Evolutionary conservation across 1,140 invertebrate species (phyloP).

Genomic region (Elymnias hypermnestra): DNA sequence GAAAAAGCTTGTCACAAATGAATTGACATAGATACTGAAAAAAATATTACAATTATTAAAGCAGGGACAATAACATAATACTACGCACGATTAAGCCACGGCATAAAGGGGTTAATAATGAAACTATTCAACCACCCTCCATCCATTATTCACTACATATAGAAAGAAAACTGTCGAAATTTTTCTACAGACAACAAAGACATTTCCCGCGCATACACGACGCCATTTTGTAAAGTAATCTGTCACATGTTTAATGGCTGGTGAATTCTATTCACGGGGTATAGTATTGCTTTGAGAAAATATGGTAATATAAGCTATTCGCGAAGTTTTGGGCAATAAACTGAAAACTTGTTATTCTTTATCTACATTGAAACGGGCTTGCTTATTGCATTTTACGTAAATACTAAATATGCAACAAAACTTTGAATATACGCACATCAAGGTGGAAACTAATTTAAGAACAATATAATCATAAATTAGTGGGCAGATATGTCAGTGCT

Average conservation of each 20-base stretch:
- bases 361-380: slow-evolving; percentile 9
- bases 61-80: slow-evolving; percentile 24
- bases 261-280: slow-evolving; percentile 59
- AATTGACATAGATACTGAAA: neutral
- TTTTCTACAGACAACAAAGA: slow-evolving; percentile 44
- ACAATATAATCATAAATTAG: too few species aligned
- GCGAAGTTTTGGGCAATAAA: slow-evolving; percentile 6
- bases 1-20: too few species aligned
- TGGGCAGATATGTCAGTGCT: too few species aligned
- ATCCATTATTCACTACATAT: slow-evolving; percentile 46
- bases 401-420: too few species aligned
- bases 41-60: slow-evolving; percentile 2
- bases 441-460: too few species aligned
- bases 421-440: too few species aligned
- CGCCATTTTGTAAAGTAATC: slow-evolving; percentile 62
- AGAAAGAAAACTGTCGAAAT: slow-evolving; percentile 60
- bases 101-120: slow-evolving; percentile 48
- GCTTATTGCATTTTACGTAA: too few species aligned
- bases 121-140: slow-evolving; percentile 45
- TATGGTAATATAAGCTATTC: slow-evolving; percentile 10
- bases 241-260: slow-evolving; percentile 62
- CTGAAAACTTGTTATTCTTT: slow-evolving; percentile 7
- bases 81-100: slow-evolving; percentile 31
- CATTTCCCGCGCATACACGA: slow-evolving; percentile 46
- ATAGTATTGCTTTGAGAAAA: slow-evolving; percentile 34